Conservation (phyloP, 2,113 vertebrate genomes). For the Aptenodytes forsteri region DNA sequence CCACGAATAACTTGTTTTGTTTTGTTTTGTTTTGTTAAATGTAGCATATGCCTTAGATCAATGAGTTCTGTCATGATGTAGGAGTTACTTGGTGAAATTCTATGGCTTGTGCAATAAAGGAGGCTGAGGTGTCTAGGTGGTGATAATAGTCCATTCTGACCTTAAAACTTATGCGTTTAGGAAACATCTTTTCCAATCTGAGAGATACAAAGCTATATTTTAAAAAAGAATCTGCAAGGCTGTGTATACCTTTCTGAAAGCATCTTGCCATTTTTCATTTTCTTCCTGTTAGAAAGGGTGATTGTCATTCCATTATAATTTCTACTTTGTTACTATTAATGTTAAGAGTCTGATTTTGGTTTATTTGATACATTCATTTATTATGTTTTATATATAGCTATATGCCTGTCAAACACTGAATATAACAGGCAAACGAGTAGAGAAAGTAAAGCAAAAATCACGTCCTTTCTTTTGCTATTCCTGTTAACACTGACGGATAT, state of each 20-base stretch:
- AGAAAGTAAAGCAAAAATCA: neutral
- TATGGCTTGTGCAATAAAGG: neutral
- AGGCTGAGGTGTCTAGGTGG: neutral
- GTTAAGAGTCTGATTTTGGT: neutral
- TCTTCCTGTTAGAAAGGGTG: neutral
- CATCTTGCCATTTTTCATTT: neutral
- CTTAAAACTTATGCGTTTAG: neutral
- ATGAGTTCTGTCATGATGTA: neutral
- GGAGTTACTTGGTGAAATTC: neutral
- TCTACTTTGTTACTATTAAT: constrained; percentile 9
- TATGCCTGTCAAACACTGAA: neutral
- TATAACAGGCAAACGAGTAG: neutral
- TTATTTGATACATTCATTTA: neutral
- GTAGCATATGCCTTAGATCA: neutral
- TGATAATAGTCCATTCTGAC: neutral
- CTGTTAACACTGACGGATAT: neutral
- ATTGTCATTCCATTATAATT: neutral
- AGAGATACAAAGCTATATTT: neutral
- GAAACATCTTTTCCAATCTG: neutral
- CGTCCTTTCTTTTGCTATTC: neutral
- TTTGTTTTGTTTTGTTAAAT: neutral
- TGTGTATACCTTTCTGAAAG: neutral
- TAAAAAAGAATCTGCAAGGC: neutral
- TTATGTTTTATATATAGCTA: constrained; percentile 22
- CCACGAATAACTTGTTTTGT: neutral